phyloP scores from a whole-genome alignment of 2,113 vertebrate species.

The Cervus canadensis region DNA sequence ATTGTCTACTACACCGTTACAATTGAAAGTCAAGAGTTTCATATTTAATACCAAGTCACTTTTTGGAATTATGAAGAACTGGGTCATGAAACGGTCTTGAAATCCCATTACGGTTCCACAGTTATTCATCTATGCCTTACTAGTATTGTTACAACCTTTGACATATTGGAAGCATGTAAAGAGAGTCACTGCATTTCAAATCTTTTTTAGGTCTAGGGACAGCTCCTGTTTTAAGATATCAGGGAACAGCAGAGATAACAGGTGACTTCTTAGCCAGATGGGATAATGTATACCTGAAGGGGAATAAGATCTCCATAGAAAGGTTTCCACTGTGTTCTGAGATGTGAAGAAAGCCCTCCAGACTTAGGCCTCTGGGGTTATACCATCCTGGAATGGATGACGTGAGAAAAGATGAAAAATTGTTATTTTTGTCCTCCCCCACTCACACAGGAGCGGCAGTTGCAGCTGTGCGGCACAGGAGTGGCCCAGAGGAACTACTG shows the following conservation, averaged over 20 bases:
- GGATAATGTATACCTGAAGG: not conserved
- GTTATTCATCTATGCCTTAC: not conserved
- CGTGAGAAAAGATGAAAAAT: constrained; percentile 6
- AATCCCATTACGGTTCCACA: not conserved
- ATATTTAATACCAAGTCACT: not conserved
- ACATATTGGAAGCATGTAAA: not conserved
- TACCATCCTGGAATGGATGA: constrained; percentile 31
- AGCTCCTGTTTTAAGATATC: not conserved
- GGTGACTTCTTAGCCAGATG: not conserved
- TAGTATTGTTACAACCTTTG: not conserved
- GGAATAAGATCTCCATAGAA: not conserved
- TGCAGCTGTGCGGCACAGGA: not conserved
- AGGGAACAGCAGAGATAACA: not conserved
- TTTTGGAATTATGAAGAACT: not conserved
- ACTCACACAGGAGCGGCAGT: not conserved
- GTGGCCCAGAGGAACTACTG: not conserved
- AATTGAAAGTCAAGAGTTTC: not conserved
- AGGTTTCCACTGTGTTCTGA: constrained; percentile 35
- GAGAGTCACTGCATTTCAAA: not conserved
- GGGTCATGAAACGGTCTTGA: not conserved
- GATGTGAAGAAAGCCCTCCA: constrained; percentile 57
- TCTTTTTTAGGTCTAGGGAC: not conserved
- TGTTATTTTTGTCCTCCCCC: not conserved
- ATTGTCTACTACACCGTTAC: not conserved
- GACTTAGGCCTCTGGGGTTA: constrained; percentile 38